These are phyloP conservation scores for Dromas ardeola DNA, from an alignment of 2,113 vertebrate genomes.

Conservation along the genomic window DNA sequence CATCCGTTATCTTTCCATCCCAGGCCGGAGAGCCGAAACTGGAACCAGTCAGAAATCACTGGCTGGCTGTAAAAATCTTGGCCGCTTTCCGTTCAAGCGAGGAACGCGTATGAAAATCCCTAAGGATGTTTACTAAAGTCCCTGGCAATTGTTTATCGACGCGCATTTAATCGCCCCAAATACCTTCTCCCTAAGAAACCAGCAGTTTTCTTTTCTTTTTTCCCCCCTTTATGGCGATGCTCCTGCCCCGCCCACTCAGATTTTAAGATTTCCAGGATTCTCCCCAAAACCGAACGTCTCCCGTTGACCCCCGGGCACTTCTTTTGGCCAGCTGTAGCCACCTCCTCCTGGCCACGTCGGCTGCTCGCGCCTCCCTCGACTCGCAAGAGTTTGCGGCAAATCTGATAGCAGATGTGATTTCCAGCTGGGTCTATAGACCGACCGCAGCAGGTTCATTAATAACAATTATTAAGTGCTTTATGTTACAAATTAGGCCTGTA, in stretches of 20 bases:
- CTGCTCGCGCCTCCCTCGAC: constrained; percentile 24
- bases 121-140: neutral
- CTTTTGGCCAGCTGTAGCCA: constrained; percentile 42
- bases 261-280: neutral
- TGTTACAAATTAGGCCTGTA: constrained; percentile 77
- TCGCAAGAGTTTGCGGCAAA: neutral
- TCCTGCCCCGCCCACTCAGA: neutral
- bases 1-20: neutral
- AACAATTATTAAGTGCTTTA: constrained; percentile 83
- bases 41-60: neutral
- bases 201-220: neutral
- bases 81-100: neutral
- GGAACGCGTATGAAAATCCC: neutral
- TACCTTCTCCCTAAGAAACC: neutral
- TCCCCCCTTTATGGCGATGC: accelerated
- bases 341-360: constrained; percentile 40
- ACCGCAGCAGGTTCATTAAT: constrained; percentile 79
- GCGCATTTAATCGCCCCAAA: neutral
- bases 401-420: constrained; percentile 75
- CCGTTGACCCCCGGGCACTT: accelerated
- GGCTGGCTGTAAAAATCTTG: neutral
- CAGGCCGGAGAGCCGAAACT: neutral
- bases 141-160: neutral
- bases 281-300: neutral
- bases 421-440: constrained; percentile 78